phyloP scores from a whole-genome alignment of 2,113 vertebrate species.

The Aptenodytes patagonicus region DNA sequence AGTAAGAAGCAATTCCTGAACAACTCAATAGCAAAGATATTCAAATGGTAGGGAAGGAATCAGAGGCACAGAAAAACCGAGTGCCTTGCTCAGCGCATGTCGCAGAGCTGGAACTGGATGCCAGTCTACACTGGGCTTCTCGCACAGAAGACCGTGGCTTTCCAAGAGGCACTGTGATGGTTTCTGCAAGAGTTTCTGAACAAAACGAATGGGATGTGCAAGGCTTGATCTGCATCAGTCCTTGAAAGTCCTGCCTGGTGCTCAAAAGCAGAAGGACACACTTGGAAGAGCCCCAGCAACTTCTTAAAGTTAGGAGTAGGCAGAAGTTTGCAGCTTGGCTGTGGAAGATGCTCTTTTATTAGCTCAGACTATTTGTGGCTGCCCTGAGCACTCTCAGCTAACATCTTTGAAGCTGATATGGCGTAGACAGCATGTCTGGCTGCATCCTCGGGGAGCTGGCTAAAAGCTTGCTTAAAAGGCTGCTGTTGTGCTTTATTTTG shows the following conservation, averaged over 20 bases:
- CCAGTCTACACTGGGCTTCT: neutral
- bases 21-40: neutral
- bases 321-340: neutral
- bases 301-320: neutral
- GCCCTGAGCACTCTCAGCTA: neutral
- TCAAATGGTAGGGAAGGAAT: neutral
- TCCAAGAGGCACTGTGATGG: too few relatives aligned
- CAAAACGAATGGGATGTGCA: neutral
- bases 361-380: slow-evolving; percentile 13
- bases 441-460: neutral
- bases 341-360: slow-evolving; percentile 16
- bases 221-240: neutral
- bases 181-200: neutral
- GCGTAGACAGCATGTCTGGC: neutral
- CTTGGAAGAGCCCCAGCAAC: neutral
- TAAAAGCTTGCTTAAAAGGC: slow-evolving; percentile 17
- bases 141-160: neutral
- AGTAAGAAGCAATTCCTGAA: neutral
- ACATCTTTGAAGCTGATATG: slow-evolving; percentile 27
- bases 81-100: neutral
- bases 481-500: neutral
- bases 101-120: neutral
- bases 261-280: neutral
- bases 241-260: neutral
- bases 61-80: neutral